Conservation (phyloP, 2,888 invertebrate species). For the Epistrophella euchroma region DNA sequence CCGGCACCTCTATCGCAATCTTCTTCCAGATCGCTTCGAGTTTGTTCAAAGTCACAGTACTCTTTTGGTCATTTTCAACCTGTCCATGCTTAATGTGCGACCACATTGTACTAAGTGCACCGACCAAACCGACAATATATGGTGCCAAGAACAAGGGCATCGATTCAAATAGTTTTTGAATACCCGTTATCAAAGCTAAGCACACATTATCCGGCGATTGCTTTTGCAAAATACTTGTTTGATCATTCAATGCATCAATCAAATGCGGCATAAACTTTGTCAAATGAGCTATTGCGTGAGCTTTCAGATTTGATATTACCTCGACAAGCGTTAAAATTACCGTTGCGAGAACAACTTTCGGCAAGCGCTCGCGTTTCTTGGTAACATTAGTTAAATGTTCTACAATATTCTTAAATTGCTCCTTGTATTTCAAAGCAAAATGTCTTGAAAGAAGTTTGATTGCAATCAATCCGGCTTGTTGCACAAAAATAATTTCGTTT, state of each 20-base stretch:
- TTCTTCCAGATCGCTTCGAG: slow-evolving; percentile 87
- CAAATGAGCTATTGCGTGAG: slow-evolving; percentile 90
- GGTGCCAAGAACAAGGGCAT: slow-evolving; percentile 93
- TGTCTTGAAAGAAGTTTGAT: slow-evolving; percentile 92
- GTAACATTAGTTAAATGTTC: slow-evolving; percentile 86
- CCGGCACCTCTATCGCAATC: slow-evolving; percentile 88
- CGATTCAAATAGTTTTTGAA: slow-evolving; percentile 92
- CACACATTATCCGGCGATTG: slow-evolving; percentile 81
- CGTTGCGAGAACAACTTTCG: slow-evolving; percentile 87
- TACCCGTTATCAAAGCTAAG: slow-evolving; percentile 87
- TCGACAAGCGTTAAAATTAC: slow-evolving; percentile 88
- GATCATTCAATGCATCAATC: slow-evolving; percentile 87
- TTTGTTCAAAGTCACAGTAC: slow-evolving; percentile 86
- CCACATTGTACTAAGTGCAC: slow-evolving; percentile 86
- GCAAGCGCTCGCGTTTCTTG: slow-evolving; percentile 79
- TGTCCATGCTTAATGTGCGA: slow-evolving; percentile 80
- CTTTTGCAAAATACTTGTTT: slow-evolving; percentile 84
- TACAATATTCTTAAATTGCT: slow-evolving; percentile 89
- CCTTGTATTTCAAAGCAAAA: slow-evolving; percentile 88
- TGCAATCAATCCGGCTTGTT: slow-evolving; percentile 93
- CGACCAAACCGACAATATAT: slow-evolving; percentile 90
- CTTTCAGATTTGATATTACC: slow-evolving; percentile 89
- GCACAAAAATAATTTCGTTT: slow-evolving; percentile 87
- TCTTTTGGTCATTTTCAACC: slow-evolving; percentile 84
- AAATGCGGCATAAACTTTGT: slow-evolving; percentile 92